These are phyloP conservation scores for Orycteropus afer DNA, from an alignment of 2,113 vertebrate species.

Conservation along the genomic window DNA sequence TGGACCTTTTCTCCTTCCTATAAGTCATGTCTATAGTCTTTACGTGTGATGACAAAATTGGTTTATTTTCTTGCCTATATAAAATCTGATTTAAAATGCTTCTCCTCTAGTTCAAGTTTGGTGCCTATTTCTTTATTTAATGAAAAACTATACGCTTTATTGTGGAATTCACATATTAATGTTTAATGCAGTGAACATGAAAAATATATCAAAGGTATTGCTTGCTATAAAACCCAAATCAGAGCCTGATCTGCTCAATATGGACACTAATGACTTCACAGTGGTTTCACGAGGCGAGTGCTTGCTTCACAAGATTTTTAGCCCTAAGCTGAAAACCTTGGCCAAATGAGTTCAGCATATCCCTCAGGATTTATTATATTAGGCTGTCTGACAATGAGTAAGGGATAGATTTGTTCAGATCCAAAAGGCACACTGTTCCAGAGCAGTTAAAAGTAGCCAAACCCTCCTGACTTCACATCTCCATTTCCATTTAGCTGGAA, in stretches of 20 bases:
- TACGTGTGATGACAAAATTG: constrained; percentile 32
- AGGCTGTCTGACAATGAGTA: constrained; percentile 32
- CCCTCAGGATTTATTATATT: constrained; percentile 59
- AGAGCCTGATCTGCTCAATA: constrained; percentile 25
- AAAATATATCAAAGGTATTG: constrained; percentile 76
- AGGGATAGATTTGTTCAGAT: constrained; percentile 55
- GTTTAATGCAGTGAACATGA: constrained; percentile 65
- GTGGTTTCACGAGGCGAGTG: constrained; percentile 18
- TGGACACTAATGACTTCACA: constrained; percentile 22
- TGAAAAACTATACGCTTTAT: constrained; percentile 56
- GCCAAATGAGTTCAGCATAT: constrained; percentile 50
- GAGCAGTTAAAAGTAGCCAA: not conserved
- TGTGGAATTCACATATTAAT: constrained; percentile 65
- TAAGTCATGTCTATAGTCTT: constrained; percentile 9
- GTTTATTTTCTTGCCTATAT: constrained; percentile 57
- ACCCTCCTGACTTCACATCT: not conserved
- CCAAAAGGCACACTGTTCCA: constrained; percentile 13
- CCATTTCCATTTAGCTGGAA: not conserved
- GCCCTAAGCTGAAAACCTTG: constrained; percentile 66
- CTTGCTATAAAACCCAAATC: constrained; percentile 62
- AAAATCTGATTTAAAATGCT: constrained; percentile 47
- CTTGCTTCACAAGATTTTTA: constrained; percentile 63
- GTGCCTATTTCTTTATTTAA: constrained; percentile 69
- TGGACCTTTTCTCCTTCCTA: not conserved
- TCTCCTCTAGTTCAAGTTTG: constrained; percentile 3